Conservation (phyloP, 2,797 vertebrate genomes). For the Pelochelys cantorii region DNA sequence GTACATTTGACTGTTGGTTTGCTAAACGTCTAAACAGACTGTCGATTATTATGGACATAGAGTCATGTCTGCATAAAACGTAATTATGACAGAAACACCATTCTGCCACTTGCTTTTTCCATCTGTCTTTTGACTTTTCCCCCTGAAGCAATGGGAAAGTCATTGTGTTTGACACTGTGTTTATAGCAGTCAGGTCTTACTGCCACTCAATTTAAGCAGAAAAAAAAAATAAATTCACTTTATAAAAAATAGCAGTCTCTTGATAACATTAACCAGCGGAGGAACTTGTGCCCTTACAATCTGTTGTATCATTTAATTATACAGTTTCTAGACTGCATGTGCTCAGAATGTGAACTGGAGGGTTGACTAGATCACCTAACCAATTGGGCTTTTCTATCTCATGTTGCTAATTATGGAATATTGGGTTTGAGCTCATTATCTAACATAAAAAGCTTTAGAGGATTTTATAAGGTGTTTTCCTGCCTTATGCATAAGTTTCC, state of each 20-base stretch:
- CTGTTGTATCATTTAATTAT: constrained; percentile 22
- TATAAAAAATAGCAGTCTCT: not conserved
- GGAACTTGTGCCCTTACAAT: not conserved
- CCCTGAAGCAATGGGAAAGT: constrained; percentile 26
- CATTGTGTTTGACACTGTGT: not conserved
- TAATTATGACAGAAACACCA: constrained; percentile 31
- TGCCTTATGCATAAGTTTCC: not conserved
- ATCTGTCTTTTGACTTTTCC: constrained; percentile 50
- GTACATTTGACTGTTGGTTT: constrained; percentile 6
- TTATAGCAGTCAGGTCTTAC: constrained; percentile 8
- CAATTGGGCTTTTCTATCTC: not conserved
- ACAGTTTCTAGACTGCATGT: not conserved
- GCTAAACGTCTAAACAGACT: constrained; percentile 15
- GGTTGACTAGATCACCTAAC: not conserved
- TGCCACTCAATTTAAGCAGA: not conserved
- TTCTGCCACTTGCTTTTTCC: constrained; percentile 35
- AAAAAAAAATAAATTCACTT: not conserved
- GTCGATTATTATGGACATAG: not conserved
- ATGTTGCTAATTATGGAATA: not conserved
- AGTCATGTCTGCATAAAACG: not conserved
- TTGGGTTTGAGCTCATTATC: not conserved
- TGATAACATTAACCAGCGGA: not conserved
- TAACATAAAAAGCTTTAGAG: not conserved
- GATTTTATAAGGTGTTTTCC: not conserved
- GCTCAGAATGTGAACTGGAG: constrained; percentile 9